Evolutionary conservation across 2,888 invertebrate genomes (phyloP), one percentile per base, ranked within the genome.

Genomic region (Rotaria macrura): DNA sequence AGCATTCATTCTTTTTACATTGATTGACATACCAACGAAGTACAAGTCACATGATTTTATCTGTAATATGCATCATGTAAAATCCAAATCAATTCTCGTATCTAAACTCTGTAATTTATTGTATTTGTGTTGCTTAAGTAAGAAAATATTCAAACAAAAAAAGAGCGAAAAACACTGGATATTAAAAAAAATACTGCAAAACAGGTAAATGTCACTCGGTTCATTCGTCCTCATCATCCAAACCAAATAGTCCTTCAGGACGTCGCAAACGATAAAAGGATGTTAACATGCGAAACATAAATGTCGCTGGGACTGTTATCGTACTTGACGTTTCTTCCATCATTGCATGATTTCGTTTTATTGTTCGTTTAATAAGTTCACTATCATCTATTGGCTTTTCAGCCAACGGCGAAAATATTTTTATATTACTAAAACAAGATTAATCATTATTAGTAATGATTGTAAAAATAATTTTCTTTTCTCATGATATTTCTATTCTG

Each of bases 311-410:
- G 85, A 95, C 95, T 47, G 95, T 95, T 87, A 95, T 94, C 2
- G 95, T 95, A 89, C 95, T 95, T 90, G 94, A 93, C 34, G 95
- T 95, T 91, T 95, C 95, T 91, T 95, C 94, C 88, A 95, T 91
- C 95, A 95, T 95, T 79, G 94, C 92, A 87, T 94, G 94, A 91
- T 95, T 95, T 85, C 94, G 92, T 89, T 93, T 92, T 89, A 94
- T 93, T 87, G 95, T 91, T 95, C 95, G 89, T 87, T 91, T 89
- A 88, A 54, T 87, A 88, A 88, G 87, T n/a, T 43, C 55, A 57
- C 43, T 23, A 43, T 79, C 79, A 43, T 79, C 79, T 14, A 43
- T 20, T n/a, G 79, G 43, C 6, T 10, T 12, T 84, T 55, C 34
- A 29, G 52, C 86, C 84, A 87, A 86, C 40, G 49, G 85, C 83